Base-by-base conservation (phyloP, 2,797 vertebrate species). In the Selene dorsalis region DNA sequence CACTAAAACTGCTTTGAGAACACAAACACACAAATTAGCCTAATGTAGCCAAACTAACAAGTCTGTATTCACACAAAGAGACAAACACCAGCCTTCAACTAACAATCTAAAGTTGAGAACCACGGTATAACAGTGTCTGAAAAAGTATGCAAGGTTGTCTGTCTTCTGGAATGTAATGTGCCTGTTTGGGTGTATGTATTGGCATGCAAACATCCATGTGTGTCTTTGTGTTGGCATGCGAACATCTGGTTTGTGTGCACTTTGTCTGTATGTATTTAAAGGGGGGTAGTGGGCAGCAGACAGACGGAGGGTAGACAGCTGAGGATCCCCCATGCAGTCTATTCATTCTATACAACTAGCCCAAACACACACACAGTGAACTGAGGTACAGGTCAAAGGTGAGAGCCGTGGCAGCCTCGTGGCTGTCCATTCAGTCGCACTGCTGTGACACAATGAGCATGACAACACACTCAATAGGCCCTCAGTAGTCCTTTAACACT, bases 321-420 rank as follows among this genome's bases (percentile, higher is more conserved):
- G 90, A 79, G 72, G 69, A 66, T 47, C 38, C 61, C 78, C 50
- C 63, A 69, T 66, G 55, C 77, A 72, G 77, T 71, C 77, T 75
- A 48, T 69, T 77, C 60, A 48, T 71, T 88, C 71, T 39, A 63
- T 66, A 77, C 58, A 84, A 72, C 48, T 65, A 84, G 66, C 60
- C 72, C 59, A 70, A 30, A 58, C 53, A 41, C 50, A 48, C 62
- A 76, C 60, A 62, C 76, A 67, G 72, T 52, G 69, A 74, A 47
- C 80, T 69, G 84, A 86, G 90, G 89, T 70, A 75, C 79, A 82
- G 92, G 89, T 91, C 88, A 93, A 85, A 91, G 92, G 91, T 93
- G 68, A 84, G 47, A 70, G 65, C 73, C 79, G 74, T 47, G 1
- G 8, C 30, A 83, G 91, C 75, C 92, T 91, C 78, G 77, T 92